Evolutionary conservation across 2,113 vertebrate genomes (phyloP).

Genomic region (Phalacrocorax brasilianus): DNA sequence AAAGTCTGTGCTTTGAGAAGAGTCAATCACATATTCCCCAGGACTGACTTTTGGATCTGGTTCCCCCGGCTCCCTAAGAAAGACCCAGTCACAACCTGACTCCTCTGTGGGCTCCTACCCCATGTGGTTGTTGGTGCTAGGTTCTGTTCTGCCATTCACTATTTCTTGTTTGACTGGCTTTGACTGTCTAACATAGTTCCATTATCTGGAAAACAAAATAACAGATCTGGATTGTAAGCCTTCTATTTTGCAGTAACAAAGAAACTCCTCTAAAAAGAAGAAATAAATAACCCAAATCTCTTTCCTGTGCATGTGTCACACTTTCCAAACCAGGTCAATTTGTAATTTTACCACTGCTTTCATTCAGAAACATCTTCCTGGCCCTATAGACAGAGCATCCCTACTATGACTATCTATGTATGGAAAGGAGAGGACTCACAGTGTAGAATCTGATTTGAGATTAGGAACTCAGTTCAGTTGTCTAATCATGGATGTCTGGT

Average conservation of each 20-base stretch:
- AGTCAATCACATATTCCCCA: not conserved
- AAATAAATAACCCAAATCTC: not conserved
- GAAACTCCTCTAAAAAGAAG: not conserved
- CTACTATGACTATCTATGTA: not conserved
- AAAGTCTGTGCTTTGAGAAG: not conserved
- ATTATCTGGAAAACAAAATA: not conserved
- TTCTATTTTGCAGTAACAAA: not conserved
- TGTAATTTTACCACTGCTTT: not conserved
- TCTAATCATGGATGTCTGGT: not conserved
- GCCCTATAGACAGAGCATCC: not conserved
- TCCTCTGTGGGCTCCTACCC: not conserved
- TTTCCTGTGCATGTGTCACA: not conserved
- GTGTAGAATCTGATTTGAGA: not conserved
- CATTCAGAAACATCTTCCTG: not conserved
- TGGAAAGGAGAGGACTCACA: not conserved
- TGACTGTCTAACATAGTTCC: not conserved
- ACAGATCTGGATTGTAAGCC: not conserved
- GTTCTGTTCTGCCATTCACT: not conserved
- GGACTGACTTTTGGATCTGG: not conserved
- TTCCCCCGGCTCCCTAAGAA: not conserved
- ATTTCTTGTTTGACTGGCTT: not conserved
- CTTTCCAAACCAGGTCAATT: not conserved
- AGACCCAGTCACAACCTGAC: not conserved
- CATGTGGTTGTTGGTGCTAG: not conserved
- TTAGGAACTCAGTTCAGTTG: not conserved